Evolutionary conservation across 2,797 vertebrate genomes (phyloP).

Genomic region (Acanthiza pusilla): DNA sequence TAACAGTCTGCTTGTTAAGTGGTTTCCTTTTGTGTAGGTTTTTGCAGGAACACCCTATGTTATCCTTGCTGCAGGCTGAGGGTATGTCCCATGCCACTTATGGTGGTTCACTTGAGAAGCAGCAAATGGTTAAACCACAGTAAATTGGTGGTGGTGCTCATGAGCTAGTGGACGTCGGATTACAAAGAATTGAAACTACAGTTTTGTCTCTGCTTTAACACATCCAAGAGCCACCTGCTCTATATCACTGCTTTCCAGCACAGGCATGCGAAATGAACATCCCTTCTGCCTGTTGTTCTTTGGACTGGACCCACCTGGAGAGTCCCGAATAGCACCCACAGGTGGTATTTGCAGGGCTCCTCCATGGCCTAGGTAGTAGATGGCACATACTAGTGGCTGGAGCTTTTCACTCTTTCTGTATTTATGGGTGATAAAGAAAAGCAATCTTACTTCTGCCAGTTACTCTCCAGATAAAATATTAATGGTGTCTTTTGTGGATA

Average conservation of each 20-base stretch:
- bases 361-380: accelerated
- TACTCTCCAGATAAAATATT: background rate
- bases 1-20: background rate
- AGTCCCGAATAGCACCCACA: background rate
- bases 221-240: background rate
- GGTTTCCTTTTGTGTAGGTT: background rate
- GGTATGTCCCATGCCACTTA: accelerated
- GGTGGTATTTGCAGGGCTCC: background rate
- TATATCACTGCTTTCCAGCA: background rate
- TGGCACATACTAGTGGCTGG: background rate
- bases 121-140: accelerated
- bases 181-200: background rate
- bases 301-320: accelerated
- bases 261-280: accelerated
- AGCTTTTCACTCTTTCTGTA: background rate
- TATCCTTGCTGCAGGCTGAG: background rate
- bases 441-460: background rate
- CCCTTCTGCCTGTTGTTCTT: background rate
- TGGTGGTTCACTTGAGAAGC: accelerated
- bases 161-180: background rate
- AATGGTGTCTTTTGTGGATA: background rate
- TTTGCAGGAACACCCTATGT: background rate
- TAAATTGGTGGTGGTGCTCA: accelerated
- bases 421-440: background rate
- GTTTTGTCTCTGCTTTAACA: background rate